Percentiles rank a stretch among this genome's conserved stretches.
These are phyloP conservation scores for Ctenoplectra terminalis DNA, from an alignment of 1,140 invertebrate genomes.

Conservation along the genomic window DNA sequence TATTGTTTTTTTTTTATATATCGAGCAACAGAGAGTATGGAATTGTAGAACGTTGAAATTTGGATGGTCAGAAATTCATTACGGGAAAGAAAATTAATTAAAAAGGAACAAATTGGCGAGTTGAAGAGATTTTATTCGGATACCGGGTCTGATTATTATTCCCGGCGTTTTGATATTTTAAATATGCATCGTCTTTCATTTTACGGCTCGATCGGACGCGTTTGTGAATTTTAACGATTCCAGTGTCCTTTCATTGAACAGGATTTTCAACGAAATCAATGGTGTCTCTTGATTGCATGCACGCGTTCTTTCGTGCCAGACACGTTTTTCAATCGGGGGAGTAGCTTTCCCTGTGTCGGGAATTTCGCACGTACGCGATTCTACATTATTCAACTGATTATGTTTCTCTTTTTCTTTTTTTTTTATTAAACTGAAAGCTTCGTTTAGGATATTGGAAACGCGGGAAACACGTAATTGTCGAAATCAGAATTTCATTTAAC, in stretches of 20 bases:
- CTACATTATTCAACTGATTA: not conserved
- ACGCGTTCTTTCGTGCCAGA: not conserved
- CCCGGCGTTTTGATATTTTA: not conserved
- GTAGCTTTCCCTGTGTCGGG: not conserved
- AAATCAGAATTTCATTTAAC: not conserved
- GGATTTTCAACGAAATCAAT: slow-evolving; percentile 18
- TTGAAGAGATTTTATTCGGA: no score
- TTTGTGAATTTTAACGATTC: not conserved
- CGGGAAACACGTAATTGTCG: not conserved
- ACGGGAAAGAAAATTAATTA: no score
- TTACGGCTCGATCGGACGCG: not conserved
- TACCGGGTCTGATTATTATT: not conserved
- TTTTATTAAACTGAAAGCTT: not conserved
- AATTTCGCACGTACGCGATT: not conserved
- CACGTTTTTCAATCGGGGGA: not conserved
- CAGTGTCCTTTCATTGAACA: not conserved
- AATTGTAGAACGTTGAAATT: no score
- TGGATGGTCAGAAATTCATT: no score
- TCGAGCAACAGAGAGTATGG: no score
- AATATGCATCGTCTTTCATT: not conserved
- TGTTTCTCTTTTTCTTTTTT: no score
- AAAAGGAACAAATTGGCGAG: no score
- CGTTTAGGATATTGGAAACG: not conserved
- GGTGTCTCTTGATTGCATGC: not conserved
- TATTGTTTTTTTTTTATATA: no score